Evolutionary conservation across 1,140 invertebrate genomes (phyloP), one percentile per base, ranked within the genome.

Genomic region (Drosophila subpulchrella): DNA sequence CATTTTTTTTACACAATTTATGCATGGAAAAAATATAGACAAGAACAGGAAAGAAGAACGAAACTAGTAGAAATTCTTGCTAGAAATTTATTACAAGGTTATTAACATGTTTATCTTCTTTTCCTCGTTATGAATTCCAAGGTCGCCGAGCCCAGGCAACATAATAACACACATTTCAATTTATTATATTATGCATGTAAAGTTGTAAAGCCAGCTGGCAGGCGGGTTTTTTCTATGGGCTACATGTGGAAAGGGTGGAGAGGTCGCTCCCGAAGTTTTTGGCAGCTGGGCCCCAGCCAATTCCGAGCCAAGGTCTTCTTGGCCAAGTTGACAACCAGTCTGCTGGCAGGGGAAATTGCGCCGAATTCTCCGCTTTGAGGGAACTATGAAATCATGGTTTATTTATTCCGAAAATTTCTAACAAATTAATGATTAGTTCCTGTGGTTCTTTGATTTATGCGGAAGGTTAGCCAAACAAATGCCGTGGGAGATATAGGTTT

Each of bases 161-260:
- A 86, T 82, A 88, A 82, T 86, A 88, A 88, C 82, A 86, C 63
- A 88, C 71, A 86, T 86, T 86, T 88, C 78, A 86, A 86, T 88
- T 86, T 86, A 86, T 86, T 70, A 67, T 83, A 86, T 72, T 72
- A 72, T 72, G 53, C 68, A 72, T 82, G 65, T 65, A 42, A 65
- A 65, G 75, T 66, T 85, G 78, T 86, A 81, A 76, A 80, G 81
- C 67, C 72, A 73, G 71, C 71, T 82, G 79, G 67, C 78, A 63
- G 62, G 58, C 77, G 53, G 65, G 41, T 42, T 27, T 20, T 51
- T 34, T 17, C 6, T 17, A 6, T 10, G 10, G 42, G 48, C 12
- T 32, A 15, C 10, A 10, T 3, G 30, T 50, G 36, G 13, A 6
- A 11, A 10, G 11, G 38, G 32, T 6, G 27, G 10, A 7, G 41